Base-by-base conservation (phyloP, 2,113 vertebrate genomes). In the Hemiscyllium ocellatum region DNA sequence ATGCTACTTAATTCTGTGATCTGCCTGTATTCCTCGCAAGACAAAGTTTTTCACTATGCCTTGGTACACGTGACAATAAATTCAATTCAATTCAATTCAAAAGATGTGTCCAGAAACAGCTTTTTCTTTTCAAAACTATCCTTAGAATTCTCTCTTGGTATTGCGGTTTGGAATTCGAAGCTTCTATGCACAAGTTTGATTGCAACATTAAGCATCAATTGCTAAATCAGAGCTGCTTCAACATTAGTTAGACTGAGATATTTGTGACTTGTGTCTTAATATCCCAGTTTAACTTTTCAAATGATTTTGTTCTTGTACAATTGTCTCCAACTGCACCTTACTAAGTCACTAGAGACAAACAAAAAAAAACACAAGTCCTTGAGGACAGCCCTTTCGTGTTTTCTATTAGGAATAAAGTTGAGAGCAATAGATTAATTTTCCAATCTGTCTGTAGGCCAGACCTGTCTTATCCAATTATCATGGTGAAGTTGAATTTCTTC, bases 361-460 rank as follows among this genome's bases (percentile, higher is more conserved):
- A 61, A 76, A 83, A 83, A 83, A 83, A 90, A 90, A 4, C 4
- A n/a, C 15, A 83, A 42, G 29, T 89, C 65, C 29, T 61, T 91
- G 87, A 56, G 87, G 56, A 91, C 52, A 61, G 26, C 24, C 50
- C 29, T n/a, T 76, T 56, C 52, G 65, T 91, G 56, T 91, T 91
- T 91, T 61, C 87, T n/a, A 65, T 61, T 61, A 91, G 56, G 26
- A 91, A 33, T 91, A 61, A 91, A 61, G 52, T 91, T 19, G 13
- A 12, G 47, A 56, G 86, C 86, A 50, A 89, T 52, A 29, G 86
- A 50, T 89, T 89, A 91, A 91, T 91, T 91, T 65, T 52, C 87
- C 33, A 65, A 52, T 89, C 86, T 89, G 12, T 65, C 87, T n/a
- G 13, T 15, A 33, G 29, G 52, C 29, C 87, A 65, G 26, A 65